Evolutionary conservation across 2,888 invertebrate genomes (phyloP).

Genomic region (Caradrina kadenii): DNA sequence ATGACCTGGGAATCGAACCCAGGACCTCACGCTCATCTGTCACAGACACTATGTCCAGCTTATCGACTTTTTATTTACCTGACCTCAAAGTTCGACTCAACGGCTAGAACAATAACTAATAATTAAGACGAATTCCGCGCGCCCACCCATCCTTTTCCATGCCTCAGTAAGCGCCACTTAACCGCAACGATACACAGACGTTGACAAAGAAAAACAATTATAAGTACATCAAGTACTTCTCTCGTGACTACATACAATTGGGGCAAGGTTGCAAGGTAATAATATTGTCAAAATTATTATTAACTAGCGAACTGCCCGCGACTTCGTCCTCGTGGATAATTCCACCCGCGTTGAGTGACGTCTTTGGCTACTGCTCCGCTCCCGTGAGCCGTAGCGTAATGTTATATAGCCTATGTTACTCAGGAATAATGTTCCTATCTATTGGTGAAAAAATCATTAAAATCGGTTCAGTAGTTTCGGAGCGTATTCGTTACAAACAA

Average conservation of each 20-base stretch:
- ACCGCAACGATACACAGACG: constrained; percentile 47
- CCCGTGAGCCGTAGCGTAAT: no score
- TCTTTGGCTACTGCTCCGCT: no score
- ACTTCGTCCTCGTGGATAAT: no score
- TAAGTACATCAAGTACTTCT: constrained; percentile 41
- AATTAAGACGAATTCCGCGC: constrained; percentile 26
- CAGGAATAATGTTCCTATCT: no score
- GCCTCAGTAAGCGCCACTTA: constrained; percentile 47
- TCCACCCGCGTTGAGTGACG: no score
- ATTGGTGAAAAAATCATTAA: no score
- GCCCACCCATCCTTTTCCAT: constrained; percentile 52
- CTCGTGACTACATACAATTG: not conserved
- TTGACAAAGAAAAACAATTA: constrained; percentile 32
- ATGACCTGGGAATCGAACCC: no score
- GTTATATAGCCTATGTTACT: no score
- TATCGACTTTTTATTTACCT: constrained; percentile 13
- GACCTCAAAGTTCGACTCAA: constrained; percentile 36
- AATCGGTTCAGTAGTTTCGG: no score
- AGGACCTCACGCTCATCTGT: not conserved
- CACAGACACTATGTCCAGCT: constrained; percentile 19
- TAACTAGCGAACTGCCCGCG: no score
- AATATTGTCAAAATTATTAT: constrained; percentile 36
- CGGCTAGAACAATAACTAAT: constrained; percentile 44
- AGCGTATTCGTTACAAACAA: no score
- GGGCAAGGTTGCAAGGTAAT: constrained; percentile 26